Base-by-base conservation (phyloP, 2,113 vertebrate species). In the Globicephala melas region DNA sequence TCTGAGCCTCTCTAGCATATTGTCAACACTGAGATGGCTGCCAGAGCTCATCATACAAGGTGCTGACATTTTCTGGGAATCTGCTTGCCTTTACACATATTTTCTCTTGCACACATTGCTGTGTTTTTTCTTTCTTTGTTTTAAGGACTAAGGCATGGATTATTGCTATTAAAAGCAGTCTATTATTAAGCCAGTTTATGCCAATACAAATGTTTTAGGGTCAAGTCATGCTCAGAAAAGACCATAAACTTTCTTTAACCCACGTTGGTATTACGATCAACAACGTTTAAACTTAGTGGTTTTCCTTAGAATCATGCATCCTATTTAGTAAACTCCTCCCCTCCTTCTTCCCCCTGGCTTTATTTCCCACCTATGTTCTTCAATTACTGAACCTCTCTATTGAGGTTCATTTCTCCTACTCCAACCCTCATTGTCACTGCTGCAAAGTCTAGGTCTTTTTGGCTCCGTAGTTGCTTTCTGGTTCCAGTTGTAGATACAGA, bases 41-140 rank as follows among this genome's bases (percentile, higher is more conserved):
- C 96, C 95, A 98, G 92, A 82, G 80, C 97, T 96, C 93, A 95
- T 97, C 97, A 97, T 3, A 31, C 73, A 90, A 97, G 97, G 97
- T 96, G 94, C 91, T 97, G 97, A 98, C 96, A 88, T 97, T 97
- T 98, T 97, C 98, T 97, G 97, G 97, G 98, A 98, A 96, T 97
- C 97, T 15, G 7, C 92, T 97, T 95, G 97, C 83, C 83, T 97
- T 86, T 63, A 84, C 53, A 97, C 89, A 90, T 95, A 96, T 55
- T 87, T 68, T 96, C 90, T 93, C 53, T 89, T 96, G 81, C 80
- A 95, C 91, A 94, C 92, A 68, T 89, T 97, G 89, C 92, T 89
- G 81, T 4, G 25, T 70, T 73, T 74, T 85, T 53, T 36, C 74
- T 53, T 92, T 73, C 87, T 88, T 96, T 89, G 65, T 97, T 97